phyloP scores from a whole-genome alignment of 2,888 invertebrate genomes.

The Anthrax anthrax region DNA sequence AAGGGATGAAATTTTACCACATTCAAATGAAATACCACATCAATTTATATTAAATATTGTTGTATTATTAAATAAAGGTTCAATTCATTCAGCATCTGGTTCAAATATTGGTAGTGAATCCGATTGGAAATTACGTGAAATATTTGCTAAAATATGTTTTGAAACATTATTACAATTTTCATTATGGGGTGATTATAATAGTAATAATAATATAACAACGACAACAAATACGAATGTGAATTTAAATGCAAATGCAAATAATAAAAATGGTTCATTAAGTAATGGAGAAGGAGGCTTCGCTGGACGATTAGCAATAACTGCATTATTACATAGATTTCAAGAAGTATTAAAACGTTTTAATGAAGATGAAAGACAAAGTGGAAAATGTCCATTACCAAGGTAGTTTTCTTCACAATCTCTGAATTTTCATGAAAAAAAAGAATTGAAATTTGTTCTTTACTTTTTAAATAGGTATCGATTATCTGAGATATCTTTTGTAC shows the following conservation, averaged over 20 bases:
- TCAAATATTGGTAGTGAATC: conserved; percentile 54
- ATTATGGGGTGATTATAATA: conserved; percentile 56
- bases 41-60: conserved; percentile 74
- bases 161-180: conserved; percentile 92
- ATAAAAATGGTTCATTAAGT: conserved; percentile 15
- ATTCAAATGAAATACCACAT: conserved; percentile 60
- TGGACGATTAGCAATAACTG: conserved; percentile 75
- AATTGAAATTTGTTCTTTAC: not conserved
- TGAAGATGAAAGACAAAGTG: conserved; percentile 67
- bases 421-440: not conserved
- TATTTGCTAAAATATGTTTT: conserved; percentile 92
- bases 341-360: conserved; percentile 82
- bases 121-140: conserved; percentile 73
- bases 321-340: conserved; percentile 79
- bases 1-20: conserved; percentile 67
- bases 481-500: conserved; percentile 89
- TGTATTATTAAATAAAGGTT: conserved; percentile 69
- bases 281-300: conserved; percentile 45
- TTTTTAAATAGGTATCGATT: conserved; percentile 57
- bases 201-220: conserved; percentile 24
- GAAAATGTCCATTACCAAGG: conserved; percentile 75
- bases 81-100: conserved; percentile 61
- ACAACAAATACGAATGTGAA: not conserved
- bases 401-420: conserved; percentile 25
- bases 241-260: not conserved